Conservation (phyloP, 1,140 invertebrate species). For the Bombus superbus region DNA sequence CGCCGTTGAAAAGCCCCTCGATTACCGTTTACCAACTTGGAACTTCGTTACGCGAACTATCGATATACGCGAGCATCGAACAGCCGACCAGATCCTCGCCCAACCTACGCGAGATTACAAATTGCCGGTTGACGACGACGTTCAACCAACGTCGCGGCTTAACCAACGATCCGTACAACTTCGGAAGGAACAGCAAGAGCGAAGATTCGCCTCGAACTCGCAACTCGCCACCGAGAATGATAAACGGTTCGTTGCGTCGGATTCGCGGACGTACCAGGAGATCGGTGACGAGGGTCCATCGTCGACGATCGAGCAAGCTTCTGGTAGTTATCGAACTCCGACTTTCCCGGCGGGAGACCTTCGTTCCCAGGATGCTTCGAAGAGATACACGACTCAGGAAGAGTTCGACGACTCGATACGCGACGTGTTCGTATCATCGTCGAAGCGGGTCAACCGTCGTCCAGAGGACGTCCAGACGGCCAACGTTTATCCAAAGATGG, state of each 20-base stretch:
- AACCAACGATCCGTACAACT: background rate
- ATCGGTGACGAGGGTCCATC: background rate
- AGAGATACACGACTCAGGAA: background rate
- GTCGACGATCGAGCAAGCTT: background rate
- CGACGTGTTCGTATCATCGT: conserved; percentile 40
- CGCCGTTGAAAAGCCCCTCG: conserved; percentile 36
- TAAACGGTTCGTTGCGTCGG: background rate
- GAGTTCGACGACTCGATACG: conserved; percentile 35
- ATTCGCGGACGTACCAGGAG: background rate
- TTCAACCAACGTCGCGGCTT: background rate
- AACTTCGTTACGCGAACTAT: conserved; percentile 34
- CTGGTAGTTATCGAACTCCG: background rate
- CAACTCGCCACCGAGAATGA: background rate
- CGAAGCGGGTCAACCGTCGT: background rate
- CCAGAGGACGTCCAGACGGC: conserved; percentile 8
- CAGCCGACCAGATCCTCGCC: background rate
- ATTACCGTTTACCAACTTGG: conserved; percentile 37
- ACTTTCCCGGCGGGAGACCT: background rate
- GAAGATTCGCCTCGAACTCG: background rate
- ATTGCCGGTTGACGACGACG: background rate
- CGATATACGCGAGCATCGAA: conserved; percentile 9
- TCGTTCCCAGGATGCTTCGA: background rate
- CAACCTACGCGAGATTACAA: background rate
- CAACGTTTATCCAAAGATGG: conserved; percentile 29
- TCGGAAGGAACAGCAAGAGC: background rate